A percentile compares a stretch with the other conserved stretches of the same genome.
These are phyloP conservation scores for Megaustenia siamemsis DNA, from an alignment of 2,888 invertebrate species.

Conservation along the genomic window DNA sequence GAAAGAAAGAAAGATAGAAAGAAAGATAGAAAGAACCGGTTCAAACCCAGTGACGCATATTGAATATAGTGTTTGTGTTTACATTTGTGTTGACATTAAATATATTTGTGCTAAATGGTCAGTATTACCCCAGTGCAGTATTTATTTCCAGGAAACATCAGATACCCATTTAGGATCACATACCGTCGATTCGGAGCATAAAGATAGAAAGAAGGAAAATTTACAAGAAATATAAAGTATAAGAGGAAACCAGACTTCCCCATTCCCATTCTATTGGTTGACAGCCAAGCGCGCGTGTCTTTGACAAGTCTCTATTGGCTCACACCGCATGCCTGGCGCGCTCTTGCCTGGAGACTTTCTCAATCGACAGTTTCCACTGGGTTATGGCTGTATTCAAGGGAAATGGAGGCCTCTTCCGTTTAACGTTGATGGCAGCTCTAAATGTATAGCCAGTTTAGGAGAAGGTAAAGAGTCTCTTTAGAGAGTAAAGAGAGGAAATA, in stretches of 20 bases:
- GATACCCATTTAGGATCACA: too few relatives aligned
- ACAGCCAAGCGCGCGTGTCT: neutral
- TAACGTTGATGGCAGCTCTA: too few relatives aligned
- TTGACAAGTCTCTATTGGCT: slow-evolving; percentile 5
- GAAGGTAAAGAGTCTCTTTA: too few relatives aligned
- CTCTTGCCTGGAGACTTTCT: neutral
- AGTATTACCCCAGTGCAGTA: too few relatives aligned
- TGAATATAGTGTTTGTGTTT: too few relatives aligned
- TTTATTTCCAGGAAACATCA: too few relatives aligned
- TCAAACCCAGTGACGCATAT: too few relatives aligned
- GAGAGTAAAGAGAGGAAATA: neutral
- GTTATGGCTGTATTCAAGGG: neutral
- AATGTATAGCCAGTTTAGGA: too few relatives aligned
- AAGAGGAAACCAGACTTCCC: neutral
- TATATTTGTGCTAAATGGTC: too few relatives aligned
- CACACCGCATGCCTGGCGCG: neutral
- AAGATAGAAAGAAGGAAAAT: neutral
- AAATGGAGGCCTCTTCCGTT: neutral
- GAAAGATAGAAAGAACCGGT: neutral
- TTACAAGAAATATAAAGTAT: neutral
- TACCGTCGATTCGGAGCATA: neutral
- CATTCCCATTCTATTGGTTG: neutral
- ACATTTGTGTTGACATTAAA: too few relatives aligned
- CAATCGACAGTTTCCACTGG: neutral
- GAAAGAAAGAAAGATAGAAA: slow-evolving; percentile 3